Percentiles rank a stretch among this genome's conserved stretches.
Conservation (phyloP, 2,888 invertebrate genomes). For the Philhelius pedissequus region DNA sequence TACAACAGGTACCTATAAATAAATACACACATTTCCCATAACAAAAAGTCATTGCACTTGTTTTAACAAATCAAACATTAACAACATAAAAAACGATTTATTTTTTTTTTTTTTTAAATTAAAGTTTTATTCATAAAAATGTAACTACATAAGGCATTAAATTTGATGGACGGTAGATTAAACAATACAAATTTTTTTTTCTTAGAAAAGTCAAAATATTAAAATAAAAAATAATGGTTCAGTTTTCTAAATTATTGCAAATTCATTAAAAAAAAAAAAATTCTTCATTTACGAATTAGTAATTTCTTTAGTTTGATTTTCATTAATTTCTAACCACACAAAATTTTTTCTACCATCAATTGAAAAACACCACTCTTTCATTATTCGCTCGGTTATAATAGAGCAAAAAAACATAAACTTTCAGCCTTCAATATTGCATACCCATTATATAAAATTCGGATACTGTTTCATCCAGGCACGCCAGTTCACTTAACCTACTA, state of each 20-base stretch:
- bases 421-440: conserved; percentile 54
- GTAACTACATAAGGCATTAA: conserved; percentile 58
- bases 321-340: background rate
- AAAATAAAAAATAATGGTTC: background rate
- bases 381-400: conserved; percentile 7
- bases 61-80: background rate
- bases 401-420: conserved; percentile 30
- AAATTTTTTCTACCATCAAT: background rate
- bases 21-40: background rate
- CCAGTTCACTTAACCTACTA: conserved; percentile 58
- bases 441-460: conserved; percentile 32
- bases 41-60: background rate
- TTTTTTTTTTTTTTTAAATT: background rate
- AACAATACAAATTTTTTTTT: background rate
- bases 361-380: background rate
- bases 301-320: too few species aligned
- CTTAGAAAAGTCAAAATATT: background rate
- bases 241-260: background rate
- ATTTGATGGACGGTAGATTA: conserved; percentile 58
- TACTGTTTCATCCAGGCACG: conserved; percentile 46
- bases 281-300: too few species aligned
- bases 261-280: conserved; percentile 26
- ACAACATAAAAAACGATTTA: background rate
- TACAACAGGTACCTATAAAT: too few species aligned
- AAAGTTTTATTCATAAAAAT: conserved; percentile 18